Conservation (phyloP, 2,888 invertebrate genomes). For the Trichacis sp. region DNA sequence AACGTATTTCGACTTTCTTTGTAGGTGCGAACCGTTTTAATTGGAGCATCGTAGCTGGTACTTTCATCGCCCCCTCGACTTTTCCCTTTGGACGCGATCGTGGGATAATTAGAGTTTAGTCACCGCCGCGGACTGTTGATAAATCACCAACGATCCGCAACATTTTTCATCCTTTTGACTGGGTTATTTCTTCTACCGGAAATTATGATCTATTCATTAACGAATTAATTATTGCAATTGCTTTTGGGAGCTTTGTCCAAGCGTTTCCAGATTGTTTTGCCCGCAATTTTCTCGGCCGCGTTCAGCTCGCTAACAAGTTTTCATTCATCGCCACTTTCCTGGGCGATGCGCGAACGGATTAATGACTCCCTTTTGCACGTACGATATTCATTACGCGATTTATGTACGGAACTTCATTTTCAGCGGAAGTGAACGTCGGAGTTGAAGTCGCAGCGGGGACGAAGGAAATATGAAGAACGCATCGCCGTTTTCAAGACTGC, state of each 20-base stretch:
- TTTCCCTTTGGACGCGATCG: not conserved
- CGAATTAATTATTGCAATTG: no score
- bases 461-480: not conserved
- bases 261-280: not conserved
- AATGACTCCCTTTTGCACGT: conserved; percentile 24
- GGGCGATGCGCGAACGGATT: not conserved
- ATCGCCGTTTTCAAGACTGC: not conserved
- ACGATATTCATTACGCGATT: conserved; percentile 22
- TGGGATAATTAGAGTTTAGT: conserved; percentile 5
- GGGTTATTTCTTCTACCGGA: no score
- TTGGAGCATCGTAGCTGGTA: conserved; percentile 13
- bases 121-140: no score
- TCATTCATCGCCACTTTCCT: no score
- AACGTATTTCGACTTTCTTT: conserved; percentile 10
- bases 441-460: conserved; percentile 14
- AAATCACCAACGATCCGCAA: no score
- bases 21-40: conserved; percentile 10
- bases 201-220: no score
- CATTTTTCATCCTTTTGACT: no score
- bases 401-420: conserved; percentile 25
- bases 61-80: conserved; percentile 1
- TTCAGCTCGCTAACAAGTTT: not conserved
- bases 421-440: conserved; percentile 20
- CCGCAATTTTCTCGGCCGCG: not conserved
- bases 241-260: no score